Evolutionary conservation across 2,888 invertebrate genomes (phyloP), one percentile per base, ranked within the genome.

Genomic region (Copidosoma aretas): DNA sequence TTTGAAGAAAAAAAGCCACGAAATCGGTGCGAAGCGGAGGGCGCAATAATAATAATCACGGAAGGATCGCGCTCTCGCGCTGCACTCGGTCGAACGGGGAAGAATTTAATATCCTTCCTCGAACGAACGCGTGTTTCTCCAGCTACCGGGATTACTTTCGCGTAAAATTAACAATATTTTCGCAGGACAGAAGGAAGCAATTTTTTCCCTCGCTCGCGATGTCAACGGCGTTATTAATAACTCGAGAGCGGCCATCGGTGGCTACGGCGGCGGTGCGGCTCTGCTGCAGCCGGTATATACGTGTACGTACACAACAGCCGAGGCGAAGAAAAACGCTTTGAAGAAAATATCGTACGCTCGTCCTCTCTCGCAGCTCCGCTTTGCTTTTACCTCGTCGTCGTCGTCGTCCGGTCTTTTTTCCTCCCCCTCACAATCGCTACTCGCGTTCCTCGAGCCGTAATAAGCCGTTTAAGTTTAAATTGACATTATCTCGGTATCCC

Each of bases 391-490:
- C 25, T 67, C 32, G 32, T 32, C 32, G 3, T 32, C 8, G 8
- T 32, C 32, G n/a, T n/a, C n/a, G n/a, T n/a, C n/a, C n/a, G n/a
- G n/a, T n/a, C n/a, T n/a, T n/a, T n/a, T n/a, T 62, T 56, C 57
- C 24, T 53, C 32, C 53, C 41, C 51, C 52, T 64, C 19, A 25
- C 32, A 52, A 62, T 61, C 22, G 52, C 43, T 62, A 25, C 57
- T 59, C 57, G 43, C 52, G 54, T 49, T 41, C 21, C 52, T 12
- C 46, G 15, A 43, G 32, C 58, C 46, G 52, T 61, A 68, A 68
- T 65, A 63, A 68, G 68, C 62, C 63, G 60, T 65, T 71, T 59
- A 58, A 65, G 22, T 19, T 60, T 32, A 63, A 62, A 71, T 63
- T 65, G 68, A 52, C 62, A 65, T 65, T 65, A 19, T n/a, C 25